A percentile compares a stretch with the other conserved stretches of the same genome.
These are phyloP conservation scores for Cosmia pyralina DNA, from an alignment of 2,888 invertebrate genomes.

Conservation along the genomic window DNA sequence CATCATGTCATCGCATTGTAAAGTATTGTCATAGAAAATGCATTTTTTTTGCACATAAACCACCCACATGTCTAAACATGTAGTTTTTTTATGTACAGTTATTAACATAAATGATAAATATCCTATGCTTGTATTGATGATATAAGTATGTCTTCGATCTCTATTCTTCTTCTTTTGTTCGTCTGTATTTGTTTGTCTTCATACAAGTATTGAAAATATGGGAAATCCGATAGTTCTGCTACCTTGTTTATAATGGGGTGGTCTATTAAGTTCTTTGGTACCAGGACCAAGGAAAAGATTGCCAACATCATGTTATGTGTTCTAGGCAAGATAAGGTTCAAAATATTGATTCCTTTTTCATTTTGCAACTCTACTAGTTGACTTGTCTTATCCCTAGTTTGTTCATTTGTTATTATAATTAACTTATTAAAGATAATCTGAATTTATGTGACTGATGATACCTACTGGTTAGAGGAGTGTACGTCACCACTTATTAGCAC, in stretches of 20 bases:
- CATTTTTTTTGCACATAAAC: conserved; percentile 18
- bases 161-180: not conserved
- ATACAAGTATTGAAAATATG: not conserved
- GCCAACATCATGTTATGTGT: not conserved
- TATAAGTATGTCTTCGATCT: not conserved
- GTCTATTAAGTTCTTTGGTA: not conserved
- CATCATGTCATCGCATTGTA: conserved; percentile 1
- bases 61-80: conserved; percentile 7
- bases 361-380: not conserved
- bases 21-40: conserved; percentile 23
- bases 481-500: conserved; percentile 57
- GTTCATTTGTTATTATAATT: not conserved
- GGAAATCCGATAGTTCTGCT: not conserved
- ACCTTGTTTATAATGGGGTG: no score
- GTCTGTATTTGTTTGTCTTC: not conserved
- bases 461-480: conserved; percentile 1
- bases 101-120: not conserved
- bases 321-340: no score
- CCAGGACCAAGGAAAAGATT: not conserved
- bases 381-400: not conserved
- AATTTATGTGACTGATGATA: conserved; percentile 39
- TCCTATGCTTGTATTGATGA: not conserved
- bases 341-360: not conserved
- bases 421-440: not conserved
- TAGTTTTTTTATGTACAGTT: conserved; percentile 23